Base-by-base conservation (phyloP, 2,888 invertebrate species). In the Malacosoma neustria region DNA sequence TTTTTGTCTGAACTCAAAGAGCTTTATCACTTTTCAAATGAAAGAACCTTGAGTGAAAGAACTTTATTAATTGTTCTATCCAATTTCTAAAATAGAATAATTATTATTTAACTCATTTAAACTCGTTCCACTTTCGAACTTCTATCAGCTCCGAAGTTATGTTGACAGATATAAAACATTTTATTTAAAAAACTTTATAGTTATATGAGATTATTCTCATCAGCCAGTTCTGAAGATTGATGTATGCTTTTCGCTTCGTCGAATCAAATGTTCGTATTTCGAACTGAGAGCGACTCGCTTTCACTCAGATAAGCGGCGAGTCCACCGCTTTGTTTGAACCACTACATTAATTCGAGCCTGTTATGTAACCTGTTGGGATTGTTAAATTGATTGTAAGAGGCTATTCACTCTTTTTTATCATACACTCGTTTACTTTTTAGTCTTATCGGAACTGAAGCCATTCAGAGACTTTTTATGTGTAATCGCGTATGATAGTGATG, bases 221-320 rank as follows among this genome's bases (percentile, higher is more conserved):
- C 22, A 22, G 22, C 6, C 22, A 22, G 22, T 22, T 9, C 22
- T 44, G 38, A 42, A 53, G 52, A 54, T 54, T 54, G 53, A 55
- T 54, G 53, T 46, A 51, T 48, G 52, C 47, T 52, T 48, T 15
- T 15, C 35, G 35, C 35, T 11, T 31, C 45, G 48, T 4, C 22
- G 5, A 5, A 22, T 2, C 7, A 5, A 9, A 22, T 22, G 22
- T 22, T 22, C 22, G 22, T 7, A 5, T 22, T 22, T 22, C 9
- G 51, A 43, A 47, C 40, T 45, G 50, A 48, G 43, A 55, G 22
- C 57, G 50, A 46, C 55, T 59, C 60, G 73, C 76, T 79, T 75
- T 80, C 76, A 73, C 76, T 60, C 44, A 63, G 77, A 81, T 81
- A 80, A 81, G 69, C 63, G 57, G 58, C 57, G 49, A 49, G 49